These are phyloP conservation scores for Anolis sagrei DNA, from an alignment of 2,113 vertebrate genomes.

Conservation along the genomic window DNA sequence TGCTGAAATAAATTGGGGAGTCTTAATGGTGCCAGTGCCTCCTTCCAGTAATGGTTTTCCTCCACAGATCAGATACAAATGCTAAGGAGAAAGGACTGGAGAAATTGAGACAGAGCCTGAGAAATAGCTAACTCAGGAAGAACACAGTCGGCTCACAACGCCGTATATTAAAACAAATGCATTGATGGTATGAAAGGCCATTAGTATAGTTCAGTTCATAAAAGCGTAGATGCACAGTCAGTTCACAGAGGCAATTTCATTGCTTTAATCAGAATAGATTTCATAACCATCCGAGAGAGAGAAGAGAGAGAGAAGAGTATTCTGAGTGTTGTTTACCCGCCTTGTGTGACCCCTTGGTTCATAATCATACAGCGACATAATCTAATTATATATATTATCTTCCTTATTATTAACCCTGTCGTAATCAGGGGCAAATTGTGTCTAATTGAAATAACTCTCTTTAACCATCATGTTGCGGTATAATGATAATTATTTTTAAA, in stretches of 20 bases:
- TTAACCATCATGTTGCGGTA: background rate
- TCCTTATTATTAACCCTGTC: background rate
- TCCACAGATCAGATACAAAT: background rate
- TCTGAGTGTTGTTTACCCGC: background rate
- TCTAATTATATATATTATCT: background rate
- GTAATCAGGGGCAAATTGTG: background rate
- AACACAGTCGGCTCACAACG: background rate
- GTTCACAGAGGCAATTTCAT: background rate
- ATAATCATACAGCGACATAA: background rate
- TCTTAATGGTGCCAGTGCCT: background rate
- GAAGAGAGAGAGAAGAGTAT: too few species aligned
- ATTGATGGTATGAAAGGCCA: background rate
- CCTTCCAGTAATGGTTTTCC: background rate
- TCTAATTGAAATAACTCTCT: background rate
- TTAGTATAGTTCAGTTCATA: background rate
- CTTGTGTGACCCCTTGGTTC: background rate
- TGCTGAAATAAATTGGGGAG: too few species aligned
- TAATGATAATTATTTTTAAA: background rate
- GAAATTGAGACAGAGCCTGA: background rate
- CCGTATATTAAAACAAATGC: background rate
- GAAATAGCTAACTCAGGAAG: background rate
- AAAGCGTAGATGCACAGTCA: background rate
- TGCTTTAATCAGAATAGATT: background rate
- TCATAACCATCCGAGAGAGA: too few species aligned
- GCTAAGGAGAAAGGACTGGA: background rate